A percentile compares a stretch with the other conserved stretches of the same genome.
These are phyloP conservation scores for Aphelocoma coerulescens DNA, from an alignment of 2,113 vertebrate genomes.

Conservation along the genomic window DNA sequence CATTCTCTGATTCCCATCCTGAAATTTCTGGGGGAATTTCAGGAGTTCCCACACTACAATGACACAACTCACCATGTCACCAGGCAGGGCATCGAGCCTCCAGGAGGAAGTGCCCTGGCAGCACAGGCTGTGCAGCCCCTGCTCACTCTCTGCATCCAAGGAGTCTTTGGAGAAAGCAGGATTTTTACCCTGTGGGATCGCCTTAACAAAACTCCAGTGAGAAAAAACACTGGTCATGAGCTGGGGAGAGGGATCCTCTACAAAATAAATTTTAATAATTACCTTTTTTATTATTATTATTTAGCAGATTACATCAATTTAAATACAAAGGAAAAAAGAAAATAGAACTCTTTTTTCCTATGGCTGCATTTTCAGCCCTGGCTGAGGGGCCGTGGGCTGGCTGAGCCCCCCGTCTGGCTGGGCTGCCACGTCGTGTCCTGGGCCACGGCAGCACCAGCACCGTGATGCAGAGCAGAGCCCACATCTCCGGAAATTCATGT, in stretches of 20 bases:
- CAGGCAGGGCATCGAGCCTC: background rate
- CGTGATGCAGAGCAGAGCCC: background rate
- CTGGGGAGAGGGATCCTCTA: background rate
- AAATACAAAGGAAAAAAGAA: background rate
- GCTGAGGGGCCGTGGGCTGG: background rate
- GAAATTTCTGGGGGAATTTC: background rate
- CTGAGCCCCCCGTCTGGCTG: background rate
- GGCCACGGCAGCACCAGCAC: background rate
- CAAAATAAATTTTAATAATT: background rate
- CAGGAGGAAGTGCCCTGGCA: background rate
- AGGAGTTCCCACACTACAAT: fast-evolving
- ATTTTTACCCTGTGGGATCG: background rate
- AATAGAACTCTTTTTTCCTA: background rate
- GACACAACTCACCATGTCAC: background rate
- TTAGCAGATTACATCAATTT: background rate
- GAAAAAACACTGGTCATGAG: background rate
- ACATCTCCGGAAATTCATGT: background rate
- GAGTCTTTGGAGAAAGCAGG: background rate
- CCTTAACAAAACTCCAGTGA: background rate
- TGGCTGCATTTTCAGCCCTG: background rate
- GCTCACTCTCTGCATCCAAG: background rate
- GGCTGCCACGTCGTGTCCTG: background rate
- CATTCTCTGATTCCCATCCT: background rate
- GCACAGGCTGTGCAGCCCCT: background rate
- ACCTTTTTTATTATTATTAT: background rate